phyloP scores from a whole-genome alignment of 2,888 invertebrate species.

The Eupithecia tripunctaria region DNA sequence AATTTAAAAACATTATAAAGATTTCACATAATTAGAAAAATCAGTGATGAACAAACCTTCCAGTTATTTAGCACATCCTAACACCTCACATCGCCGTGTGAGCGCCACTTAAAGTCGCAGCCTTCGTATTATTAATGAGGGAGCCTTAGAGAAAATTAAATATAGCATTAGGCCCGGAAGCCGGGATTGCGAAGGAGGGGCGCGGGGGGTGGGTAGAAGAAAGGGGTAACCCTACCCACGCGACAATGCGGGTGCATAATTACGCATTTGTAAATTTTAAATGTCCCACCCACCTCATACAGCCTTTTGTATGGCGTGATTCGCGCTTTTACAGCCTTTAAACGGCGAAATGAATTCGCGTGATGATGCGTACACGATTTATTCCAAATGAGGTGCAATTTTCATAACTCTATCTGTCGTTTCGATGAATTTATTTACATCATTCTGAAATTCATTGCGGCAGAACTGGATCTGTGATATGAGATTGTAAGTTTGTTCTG shows the following conservation, averaged over 20 bases:
- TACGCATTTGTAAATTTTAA: conserved; percentile 85
- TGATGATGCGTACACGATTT: conserved; percentile 72
- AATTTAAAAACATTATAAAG: background rate
- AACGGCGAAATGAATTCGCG: conserved; percentile 74
- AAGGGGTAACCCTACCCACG: conserved; percentile 74
- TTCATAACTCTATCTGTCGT: conserved; percentile 55
- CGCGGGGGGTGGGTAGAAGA: conserved; percentile 57
- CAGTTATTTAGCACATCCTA: conserved; percentile 63
- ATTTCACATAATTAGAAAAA: background rate
- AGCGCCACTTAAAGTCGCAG: conserved; percentile 84
- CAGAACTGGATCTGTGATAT: background rate
- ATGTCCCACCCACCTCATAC: conserved; percentile 81
- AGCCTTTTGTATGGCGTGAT: conserved; percentile 82
- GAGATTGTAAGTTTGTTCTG: background rate
- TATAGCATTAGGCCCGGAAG: conserved; percentile 85
- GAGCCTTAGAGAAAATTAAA: conserved; percentile 85
- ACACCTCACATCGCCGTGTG: conserved; percentile 71
- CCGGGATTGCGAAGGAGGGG: conserved; percentile 68
- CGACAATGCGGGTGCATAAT: conserved; percentile 85
- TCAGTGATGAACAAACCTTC: conserved; percentile 29
- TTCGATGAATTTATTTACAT: conserved; percentile 22
- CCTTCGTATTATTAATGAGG: conserved; percentile 84
- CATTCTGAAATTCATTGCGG: conserved; percentile 4
- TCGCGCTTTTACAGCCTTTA: conserved; percentile 76
- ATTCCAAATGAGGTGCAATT: conserved; percentile 69